phyloP scores from a whole-genome alignment of 2,113 vertebrate species.

The Antechinus stuartii region DNA sequence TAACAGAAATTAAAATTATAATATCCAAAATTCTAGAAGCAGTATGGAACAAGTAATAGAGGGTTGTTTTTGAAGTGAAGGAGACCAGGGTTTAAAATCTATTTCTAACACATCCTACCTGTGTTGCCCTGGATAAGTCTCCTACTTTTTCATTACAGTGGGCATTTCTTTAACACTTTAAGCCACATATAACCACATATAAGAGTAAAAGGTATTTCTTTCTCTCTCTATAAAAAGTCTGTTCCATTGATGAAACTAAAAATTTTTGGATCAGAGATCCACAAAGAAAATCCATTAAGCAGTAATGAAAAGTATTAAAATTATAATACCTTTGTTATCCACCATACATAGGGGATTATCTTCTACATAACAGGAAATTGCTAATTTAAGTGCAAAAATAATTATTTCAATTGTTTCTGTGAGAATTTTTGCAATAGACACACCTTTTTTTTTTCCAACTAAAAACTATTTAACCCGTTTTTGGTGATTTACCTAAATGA shows the following conservation, averaged over 20 bases:
- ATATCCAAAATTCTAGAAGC: background rate
- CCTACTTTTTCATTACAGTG: background rate
- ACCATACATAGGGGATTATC: background rate
- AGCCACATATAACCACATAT: background rate
- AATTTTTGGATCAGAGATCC: background rate
- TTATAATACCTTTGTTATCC: background rate
- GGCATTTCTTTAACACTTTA: background rate
- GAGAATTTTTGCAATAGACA: background rate
- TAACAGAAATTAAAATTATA: background rate
- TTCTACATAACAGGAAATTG: background rate
- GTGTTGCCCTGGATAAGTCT: background rate
- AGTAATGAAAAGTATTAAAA: background rate
- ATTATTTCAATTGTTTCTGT: background rate
- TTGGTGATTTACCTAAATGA: background rate
- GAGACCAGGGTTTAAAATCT: background rate
- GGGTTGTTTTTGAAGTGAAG: too few species aligned
- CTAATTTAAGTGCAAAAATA: background rate
- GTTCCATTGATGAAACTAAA: background rate
- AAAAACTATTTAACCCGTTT: background rate
- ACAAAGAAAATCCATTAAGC: background rate
- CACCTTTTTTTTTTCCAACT: background rate
- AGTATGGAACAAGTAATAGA: background rate
- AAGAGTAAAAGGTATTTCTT: background rate
- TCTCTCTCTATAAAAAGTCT: background rate
- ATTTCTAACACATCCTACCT: background rate